Conservation (phyloP, 1,140 invertebrate species). For the Ganaspis sp. region DNA sequence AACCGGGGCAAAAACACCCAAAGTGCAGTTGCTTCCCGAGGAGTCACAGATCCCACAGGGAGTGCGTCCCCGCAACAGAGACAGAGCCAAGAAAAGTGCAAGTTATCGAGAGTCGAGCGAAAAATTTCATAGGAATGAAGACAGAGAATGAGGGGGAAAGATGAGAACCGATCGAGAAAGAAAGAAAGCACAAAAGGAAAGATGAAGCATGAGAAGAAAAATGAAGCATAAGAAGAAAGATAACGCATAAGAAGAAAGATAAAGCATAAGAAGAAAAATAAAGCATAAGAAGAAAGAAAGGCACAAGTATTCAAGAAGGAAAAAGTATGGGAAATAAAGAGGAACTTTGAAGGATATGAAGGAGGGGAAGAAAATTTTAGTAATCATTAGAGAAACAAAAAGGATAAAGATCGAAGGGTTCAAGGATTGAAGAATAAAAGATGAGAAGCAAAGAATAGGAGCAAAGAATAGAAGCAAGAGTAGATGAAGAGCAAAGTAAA, state of each 20-base stretch:
- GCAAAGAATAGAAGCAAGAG: no score
- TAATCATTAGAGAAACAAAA: no score
- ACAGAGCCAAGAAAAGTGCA: slow-evolving; percentile 31
- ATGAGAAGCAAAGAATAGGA: no score
- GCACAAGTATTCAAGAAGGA: no score
- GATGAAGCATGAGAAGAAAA: background rate
- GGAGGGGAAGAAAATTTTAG: no score
- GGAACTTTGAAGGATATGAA: no score
- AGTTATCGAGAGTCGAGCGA: slow-evolving; percentile 40
- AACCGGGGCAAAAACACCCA: slow-evolving; percentile 55
- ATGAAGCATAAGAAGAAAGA: background rate
- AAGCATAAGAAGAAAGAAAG: no score
- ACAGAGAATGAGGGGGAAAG: slow-evolving; percentile 36
- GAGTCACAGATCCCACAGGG: slow-evolving; percentile 57
- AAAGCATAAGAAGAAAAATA: background rate
- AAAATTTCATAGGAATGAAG: slow-evolving; percentile 38
- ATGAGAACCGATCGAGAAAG: slow-evolving; percentile 9
- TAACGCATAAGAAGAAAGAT: background rate
- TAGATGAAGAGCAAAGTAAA: no score
- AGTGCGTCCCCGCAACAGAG: background rate
- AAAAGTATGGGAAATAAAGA: no score
- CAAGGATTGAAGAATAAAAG: no score
- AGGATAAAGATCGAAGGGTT: no score
- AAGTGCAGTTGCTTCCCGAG: slow-evolving; percentile 57
- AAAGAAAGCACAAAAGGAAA: slow-evolving; percentile 42